Conservation (phyloP, 2,797 vertebrate species). For the Mionectes olivaceus region DNA sequence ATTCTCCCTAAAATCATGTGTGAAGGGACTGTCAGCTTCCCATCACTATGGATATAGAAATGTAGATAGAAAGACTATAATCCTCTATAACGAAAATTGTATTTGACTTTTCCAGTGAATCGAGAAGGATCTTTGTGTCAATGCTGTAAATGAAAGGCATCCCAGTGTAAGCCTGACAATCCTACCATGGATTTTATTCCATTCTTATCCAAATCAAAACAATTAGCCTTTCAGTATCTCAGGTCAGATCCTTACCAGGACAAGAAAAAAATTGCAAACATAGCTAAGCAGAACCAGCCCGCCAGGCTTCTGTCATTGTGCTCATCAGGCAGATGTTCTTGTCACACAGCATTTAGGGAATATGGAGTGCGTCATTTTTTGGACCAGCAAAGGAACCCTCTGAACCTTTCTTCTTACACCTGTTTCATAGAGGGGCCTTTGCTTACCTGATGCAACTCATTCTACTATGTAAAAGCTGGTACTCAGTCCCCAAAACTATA, state of each 20-base stretch:
- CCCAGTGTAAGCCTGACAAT: neutral
- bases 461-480: accelerated
- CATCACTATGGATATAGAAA: neutral
- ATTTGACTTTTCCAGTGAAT: neutral
- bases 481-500: neutral
- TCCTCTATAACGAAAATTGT: neutral
- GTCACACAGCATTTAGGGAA: neutral
- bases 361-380: neutral
- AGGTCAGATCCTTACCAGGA: neutral
- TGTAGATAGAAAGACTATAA: neutral
- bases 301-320: neutral
- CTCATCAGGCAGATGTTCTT: neutral
- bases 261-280: neutral
- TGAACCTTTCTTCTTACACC: neutral
- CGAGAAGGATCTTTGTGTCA: neutral
- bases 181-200: neutral
- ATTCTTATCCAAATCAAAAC: neutral
- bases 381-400: neutral
- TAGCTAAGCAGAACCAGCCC: neutral
- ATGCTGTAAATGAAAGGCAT: neutral
- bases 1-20: neutral
- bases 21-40: neutral
- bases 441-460: neutral
- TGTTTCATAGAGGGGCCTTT: neutral
- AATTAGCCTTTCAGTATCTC: neutral